Evolutionary conservation across 2,113 vertebrate genomes (phyloP), one percentile per base, ranked within the genome.

Genomic region (Theristicus caerulescens): DNA sequence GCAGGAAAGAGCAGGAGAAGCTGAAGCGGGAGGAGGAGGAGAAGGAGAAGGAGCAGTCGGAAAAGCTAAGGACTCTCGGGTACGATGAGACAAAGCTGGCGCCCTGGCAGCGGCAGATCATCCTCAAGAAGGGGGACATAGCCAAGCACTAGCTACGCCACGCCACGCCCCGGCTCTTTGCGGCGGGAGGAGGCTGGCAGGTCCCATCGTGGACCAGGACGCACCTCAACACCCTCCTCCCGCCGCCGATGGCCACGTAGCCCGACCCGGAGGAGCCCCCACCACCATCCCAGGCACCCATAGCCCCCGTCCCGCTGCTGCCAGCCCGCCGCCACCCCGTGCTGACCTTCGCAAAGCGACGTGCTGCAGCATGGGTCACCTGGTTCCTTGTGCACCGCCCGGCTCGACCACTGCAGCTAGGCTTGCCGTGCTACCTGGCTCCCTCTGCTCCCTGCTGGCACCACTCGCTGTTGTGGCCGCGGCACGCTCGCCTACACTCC

Each of bases 21-120:
- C 95, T 97, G 95, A 99, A 98, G 94, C 97, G 98, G 81, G 99
- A 98, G 85, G 99, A 98, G 92, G 98, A 99, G 59, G 98, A 94
- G 17, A 98, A 98, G 93, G 98, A 99, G 95, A 99, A 98, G 94
- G 98, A 98, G 9, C 99, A 99, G 96, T 98, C 97, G 17, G 99
- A 99, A 98, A 99, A 98, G 95, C 98, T 99, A 97, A 98, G 99
- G 89, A 99, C 98, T 89, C 97, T 99, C 67, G 99, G 99, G 94
- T 99, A 99, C 40, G 99, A 99, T 29, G 99, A 99, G 96, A 98
- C 98, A 97, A 99, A 99, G 96, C 98, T 99, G 97, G 99, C 99
- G 1, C 99, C 99, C 52, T 99, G 99, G 99, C 99, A 99, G 96
- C 97, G 99, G 95, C 99, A 99, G 98, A 98, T 99, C 96, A 99